Evolutionary conservation across 2,888 invertebrate species (phyloP).

Genomic region (Synergus japonicus): DNA sequence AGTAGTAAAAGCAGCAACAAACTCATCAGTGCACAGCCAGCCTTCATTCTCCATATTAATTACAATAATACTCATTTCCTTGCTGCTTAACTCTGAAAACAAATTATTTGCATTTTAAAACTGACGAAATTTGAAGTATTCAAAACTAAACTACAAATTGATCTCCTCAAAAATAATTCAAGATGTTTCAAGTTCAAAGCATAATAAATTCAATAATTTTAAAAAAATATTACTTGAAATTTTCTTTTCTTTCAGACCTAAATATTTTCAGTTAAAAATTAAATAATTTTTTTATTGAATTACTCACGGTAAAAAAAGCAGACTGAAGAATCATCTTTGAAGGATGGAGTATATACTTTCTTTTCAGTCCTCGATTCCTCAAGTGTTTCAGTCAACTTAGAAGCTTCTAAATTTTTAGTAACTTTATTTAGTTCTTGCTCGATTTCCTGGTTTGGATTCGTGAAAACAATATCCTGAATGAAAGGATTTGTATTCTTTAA

Average conservation of each 20-base stretch:
- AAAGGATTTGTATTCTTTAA: neutral
- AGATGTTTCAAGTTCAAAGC: too few relatives aligned
- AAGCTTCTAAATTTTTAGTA: neutral
- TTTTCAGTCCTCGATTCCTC: neutral
- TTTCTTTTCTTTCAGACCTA: too few relatives aligned
- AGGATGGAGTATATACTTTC: neutral
- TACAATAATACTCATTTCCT: neutral
- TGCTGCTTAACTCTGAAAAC: slow-evolving; percentile 16
- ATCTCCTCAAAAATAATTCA: too few relatives aligned
- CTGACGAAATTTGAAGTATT: too few relatives aligned
- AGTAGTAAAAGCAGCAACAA: neutral
- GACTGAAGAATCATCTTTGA: neutral
- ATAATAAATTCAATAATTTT: too few relatives aligned
- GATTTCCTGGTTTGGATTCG: too few relatives aligned
- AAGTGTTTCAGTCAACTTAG: neutral
- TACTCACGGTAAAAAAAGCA: slow-evolving; percentile 6
- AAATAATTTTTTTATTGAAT: neutral
- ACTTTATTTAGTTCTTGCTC: neutral
- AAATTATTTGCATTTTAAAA: neutral
- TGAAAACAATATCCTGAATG: neutral
- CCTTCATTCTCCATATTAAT: slow-evolving; percentile 1
- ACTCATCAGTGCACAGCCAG: slow-evolving; percentile 20
- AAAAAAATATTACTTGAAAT: too few relatives aligned
- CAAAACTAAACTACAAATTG: too few relatives aligned
- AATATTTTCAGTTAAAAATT: neutral